Evolutionary conservation across 2,797 vertebrate species (phyloP), one percentile per base, ranked within the genome.

Genomic region (Nyctibius grandis): DNA sequence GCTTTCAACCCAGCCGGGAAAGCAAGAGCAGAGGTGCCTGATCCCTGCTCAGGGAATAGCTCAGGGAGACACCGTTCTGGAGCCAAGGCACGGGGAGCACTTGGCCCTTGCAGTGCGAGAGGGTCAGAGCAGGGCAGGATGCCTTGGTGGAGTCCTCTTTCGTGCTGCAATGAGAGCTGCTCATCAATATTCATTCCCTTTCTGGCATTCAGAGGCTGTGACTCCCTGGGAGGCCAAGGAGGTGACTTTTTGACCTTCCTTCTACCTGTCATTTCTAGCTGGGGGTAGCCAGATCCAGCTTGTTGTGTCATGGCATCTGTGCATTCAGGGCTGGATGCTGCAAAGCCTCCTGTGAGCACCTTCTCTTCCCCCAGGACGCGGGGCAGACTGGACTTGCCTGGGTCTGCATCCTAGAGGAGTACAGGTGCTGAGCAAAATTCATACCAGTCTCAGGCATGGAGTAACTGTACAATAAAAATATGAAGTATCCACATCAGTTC

Each of bases 231-330:
- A 63, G 23, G 17, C 45, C 6, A 8, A 45, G 25, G 45, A 88
- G 6, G 51, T 13, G 36, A 20, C 31, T 42, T 51, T 47, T 72
- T 85, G 26, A 40, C 60, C 42, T 70, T 28, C 36, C 70, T 59
- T 77, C 81, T 83, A 40, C 59, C 3, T 60, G 33, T 47, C 13
- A 2, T 34, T 6, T 10, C 21, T 34, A 9, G 22, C 26, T 60
- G 85, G 53, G 87, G 36, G n/a, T 36, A 15, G 48, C 22, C 48
- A 78, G 64, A 65, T 45, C 59, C 5, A 51, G 51, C n/a, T 63
- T 2, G 0, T 19, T 31, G 25, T 34, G 3, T 60, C 53, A 22
- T 0, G 0, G 69, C 38, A 22, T 82, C 67, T 57, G 2, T 42
- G 57, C 16, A 2, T 67, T 40, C 26, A 3, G 40, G 64, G 72